Conservation (phyloP, 2,113 vertebrate genomes). For the Nesogale talazaci region DNA sequence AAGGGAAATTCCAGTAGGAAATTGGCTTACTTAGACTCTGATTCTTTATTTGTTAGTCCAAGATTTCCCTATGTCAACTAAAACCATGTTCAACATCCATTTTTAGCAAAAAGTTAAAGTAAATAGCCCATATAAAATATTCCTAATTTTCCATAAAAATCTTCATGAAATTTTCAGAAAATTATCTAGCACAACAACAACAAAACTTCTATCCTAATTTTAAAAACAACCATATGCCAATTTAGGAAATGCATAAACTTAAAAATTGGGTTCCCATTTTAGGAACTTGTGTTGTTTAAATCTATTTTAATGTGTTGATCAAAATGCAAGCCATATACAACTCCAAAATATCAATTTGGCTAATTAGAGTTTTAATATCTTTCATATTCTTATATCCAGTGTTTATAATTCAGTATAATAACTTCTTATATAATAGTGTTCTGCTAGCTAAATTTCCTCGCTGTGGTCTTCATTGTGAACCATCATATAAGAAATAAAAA, state of each 20-base stretch:
- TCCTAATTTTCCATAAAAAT: neutral
- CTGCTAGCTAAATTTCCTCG: neutral
- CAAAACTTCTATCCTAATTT: neutral
- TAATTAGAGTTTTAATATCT: constrained; percentile 22
- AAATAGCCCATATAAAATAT: neutral
- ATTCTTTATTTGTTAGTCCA: constrained; percentile 15
- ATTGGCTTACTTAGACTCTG: neutral
- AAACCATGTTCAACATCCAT: neutral
- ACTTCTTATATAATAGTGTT: neutral
- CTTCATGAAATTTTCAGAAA: neutral
- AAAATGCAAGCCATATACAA: neutral
- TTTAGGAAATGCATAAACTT: neutral
- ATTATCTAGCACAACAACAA: neutral
- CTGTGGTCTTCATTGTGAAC: neutral
- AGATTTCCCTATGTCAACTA: neutral
- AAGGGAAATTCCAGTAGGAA: neutral
- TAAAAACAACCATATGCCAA: neutral
- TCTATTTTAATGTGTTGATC: neutral
- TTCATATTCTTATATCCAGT: constrained; percentile 30
- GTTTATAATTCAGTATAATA: neutral
- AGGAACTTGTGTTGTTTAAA: neutral
- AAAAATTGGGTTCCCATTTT: neutral
- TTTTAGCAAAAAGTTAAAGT: neutral
- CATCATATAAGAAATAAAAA: neutral
- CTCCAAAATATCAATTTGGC: neutral